Conservation (phyloP, 2,797 vertebrate species). For the Mormyrops boulengeri region DNA sequence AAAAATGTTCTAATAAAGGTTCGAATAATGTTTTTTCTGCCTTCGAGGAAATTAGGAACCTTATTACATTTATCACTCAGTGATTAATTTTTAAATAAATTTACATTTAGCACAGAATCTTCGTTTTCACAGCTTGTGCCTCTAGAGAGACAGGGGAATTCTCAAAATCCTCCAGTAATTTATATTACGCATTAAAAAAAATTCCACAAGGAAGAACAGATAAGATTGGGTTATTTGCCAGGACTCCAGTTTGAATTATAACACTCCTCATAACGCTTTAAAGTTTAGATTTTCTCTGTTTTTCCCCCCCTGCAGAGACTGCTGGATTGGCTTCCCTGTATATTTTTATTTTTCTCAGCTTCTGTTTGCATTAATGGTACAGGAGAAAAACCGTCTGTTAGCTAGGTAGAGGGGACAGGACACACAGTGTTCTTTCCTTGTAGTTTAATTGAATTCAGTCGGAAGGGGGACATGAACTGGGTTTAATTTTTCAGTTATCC, state of each 20-base stretch:
- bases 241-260: background rate
- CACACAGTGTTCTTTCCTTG: background rate
- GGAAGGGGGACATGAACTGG: background rate
- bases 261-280: background rate
- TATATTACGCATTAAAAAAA: background rate
- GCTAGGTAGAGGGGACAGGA: background rate
- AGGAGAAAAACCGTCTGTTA: background rate
- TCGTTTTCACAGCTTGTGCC: background rate
- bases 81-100: constrained; percentile 1
- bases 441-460: background rate
- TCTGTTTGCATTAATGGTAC: background rate
- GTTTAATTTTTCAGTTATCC: background rate
- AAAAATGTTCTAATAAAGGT: background rate
- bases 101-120: background rate
- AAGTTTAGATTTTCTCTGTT: background rate
- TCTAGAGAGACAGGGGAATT: background rate
- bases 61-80: background rate
- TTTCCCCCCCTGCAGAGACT: background rate
- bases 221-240: background rate
- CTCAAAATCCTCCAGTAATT: background rate
- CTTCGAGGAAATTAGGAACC: background rate
- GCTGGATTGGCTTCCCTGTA: background rate
- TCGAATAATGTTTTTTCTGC: background rate
- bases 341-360: constrained; percentile 3
- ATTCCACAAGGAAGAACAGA: background rate